Conservation (phyloP, 2,113 vertebrate genomes). For the Paralichthys olivaceus region DNA sequence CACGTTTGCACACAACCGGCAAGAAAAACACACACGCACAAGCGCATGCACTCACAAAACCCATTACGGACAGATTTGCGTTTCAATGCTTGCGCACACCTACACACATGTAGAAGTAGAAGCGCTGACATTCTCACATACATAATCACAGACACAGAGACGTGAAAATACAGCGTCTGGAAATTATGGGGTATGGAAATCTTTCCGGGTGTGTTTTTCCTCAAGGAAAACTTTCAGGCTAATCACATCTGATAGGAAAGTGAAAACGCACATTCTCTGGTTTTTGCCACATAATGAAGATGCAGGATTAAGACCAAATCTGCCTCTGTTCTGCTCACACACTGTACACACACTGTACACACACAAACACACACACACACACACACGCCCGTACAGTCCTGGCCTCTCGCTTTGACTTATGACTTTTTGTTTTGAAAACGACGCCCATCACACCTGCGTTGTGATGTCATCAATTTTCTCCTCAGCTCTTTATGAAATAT, state of each 20-base stretch:
- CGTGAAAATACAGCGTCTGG: constrained; percentile 38
- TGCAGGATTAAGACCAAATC: constrained; percentile 15
- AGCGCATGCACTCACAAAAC: neutral
- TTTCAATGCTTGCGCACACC: constrained; percentile 19
- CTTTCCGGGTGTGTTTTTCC: constrained; percentile 35
- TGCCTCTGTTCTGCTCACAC: constrained; percentile 13
- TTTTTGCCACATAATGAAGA: constrained; percentile 35
- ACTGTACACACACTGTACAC: neutral
- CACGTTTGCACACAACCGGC: constrained; percentile 4
- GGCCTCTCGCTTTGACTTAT: constrained; percentile 26
- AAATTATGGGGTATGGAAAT: constrained; percentile 47
- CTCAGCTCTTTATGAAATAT: constrained; percentile 41
- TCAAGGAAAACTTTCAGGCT: constrained; percentile 30
- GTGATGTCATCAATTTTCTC: constrained; percentile 55
- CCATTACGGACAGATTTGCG: constrained; percentile 11
- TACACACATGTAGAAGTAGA: constrained; percentile 21
- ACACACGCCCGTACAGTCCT: neutral
- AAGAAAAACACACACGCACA: neutral
- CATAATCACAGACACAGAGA: constrained; percentile 40
- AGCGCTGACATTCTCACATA: constrained; percentile 15
- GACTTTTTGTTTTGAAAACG: constrained; percentile 31
- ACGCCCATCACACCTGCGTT: constrained; percentile 49
- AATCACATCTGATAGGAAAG: constrained; percentile 36
- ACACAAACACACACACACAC: neutral
- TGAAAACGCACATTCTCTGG: constrained; percentile 20